A percentile compares a stretch with the other conserved stretches of the same genome.
Evolutionary conservation across 2,888 invertebrate genomes (phyloP).

Genomic region (Drosophila hamatofila): DNA sequence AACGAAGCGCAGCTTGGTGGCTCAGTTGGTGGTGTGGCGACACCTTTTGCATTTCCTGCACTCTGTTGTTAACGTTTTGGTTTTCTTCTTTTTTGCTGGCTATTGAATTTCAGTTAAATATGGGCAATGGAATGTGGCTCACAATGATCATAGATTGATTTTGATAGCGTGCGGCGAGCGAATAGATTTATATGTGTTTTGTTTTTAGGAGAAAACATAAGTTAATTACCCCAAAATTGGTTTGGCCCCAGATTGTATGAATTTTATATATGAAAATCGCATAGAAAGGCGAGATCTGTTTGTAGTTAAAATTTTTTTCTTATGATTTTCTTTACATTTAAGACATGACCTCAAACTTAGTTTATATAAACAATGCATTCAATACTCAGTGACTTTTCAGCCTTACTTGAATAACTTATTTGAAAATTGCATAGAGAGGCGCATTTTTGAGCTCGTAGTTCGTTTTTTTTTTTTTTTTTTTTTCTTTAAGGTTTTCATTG

Average conservation of each 20-base stretch:
- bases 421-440: not conserved
- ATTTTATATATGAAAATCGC: not conserved
- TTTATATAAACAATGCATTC: not conserved
- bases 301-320: not conserved
- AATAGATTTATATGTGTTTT: not conserved
- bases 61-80: not conserved
- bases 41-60: conserved; percentile 21
- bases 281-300: not conserved
- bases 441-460: not conserved
- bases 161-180: not conserved
- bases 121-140: conserved; percentile 26
- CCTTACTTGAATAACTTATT: not conserved
- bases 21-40: conserved; percentile 18
- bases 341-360: not conserved
- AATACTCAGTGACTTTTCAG: not conserved
- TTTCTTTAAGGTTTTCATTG: too few species aligned
- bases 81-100: conserved; percentile 4
- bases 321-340: not conserved
- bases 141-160: conserved; percentile 23
- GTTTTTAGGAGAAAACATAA: not conserved
- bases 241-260: too few species aligned
- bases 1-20: conserved; percentile 5
- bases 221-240: not conserved
- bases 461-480: not conserved
- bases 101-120: conserved; percentile 66